Evolutionary conservation across 2,113 vertebrate species (phyloP).

Genomic region (Saiga tatarica): DNA sequence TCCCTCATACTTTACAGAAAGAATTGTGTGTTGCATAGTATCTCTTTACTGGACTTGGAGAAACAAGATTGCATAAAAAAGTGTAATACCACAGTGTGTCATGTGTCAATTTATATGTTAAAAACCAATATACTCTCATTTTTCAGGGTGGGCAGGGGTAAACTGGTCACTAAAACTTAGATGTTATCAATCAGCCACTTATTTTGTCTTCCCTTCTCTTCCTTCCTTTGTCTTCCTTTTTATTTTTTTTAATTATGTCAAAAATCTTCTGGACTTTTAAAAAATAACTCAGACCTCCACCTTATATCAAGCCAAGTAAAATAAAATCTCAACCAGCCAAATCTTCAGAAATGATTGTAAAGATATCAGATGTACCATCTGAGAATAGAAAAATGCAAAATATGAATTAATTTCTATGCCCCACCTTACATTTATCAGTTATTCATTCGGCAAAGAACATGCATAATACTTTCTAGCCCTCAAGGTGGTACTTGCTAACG

Average conservation of each 20-base stretch:
- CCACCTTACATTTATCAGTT: not conserved
- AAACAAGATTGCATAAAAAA: not conserved
- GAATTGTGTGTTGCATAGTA: not conserved
- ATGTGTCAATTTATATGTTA: not conserved
- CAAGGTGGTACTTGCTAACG: not conserved
- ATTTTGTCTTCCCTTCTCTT: not conserved
- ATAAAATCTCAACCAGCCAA: constrained; percentile 28
- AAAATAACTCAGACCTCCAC: constrained; percentile 26
- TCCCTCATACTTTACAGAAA: not conserved
- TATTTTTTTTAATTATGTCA: not conserved
- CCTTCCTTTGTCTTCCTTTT: not conserved
- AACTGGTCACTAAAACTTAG: not conserved
- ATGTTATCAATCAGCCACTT: not conserved
- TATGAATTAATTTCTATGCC: not conserved
- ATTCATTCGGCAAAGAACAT: not conserved
- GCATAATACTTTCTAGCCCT: not conserved
- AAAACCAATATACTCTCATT: not conserved
- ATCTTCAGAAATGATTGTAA: not conserved
- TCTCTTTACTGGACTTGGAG: not conserved
- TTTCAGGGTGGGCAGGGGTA: not conserved
- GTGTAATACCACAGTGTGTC: not conserved
- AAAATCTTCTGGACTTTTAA: constrained; percentile 31
- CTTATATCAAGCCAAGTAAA: constrained; percentile 31
- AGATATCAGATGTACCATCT: not conserved
- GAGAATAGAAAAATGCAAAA: constrained; percentile 40